Conservation (phyloP, 2,113 vertebrate species). For the Daboia siamensis region DNA sequence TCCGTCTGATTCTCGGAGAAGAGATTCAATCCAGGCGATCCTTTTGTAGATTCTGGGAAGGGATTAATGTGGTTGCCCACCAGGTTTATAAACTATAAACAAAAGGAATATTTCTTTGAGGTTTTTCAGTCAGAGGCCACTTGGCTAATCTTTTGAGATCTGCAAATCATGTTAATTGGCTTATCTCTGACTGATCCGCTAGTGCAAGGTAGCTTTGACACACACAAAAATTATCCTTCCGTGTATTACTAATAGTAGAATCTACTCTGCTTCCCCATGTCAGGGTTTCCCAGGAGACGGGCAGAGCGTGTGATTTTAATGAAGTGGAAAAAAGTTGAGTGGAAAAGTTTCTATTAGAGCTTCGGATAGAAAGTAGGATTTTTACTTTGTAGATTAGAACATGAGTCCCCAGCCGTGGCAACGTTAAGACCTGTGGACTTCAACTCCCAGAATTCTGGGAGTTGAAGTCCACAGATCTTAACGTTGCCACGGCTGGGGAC, state of each 20-base stretch:
- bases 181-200: conserved; percentile 56
- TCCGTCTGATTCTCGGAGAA: fast-evolving
- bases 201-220: conserved; percentile 57
- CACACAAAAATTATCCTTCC: conserved; percentile 61
- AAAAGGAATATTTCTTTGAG: conserved; percentile 30
- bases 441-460: no score
- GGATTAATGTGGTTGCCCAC: neutral
- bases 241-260: conserved; percentile 60
- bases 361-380: conserved; percentile 43
- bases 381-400: conserved; percentile 41
- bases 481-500: no score
- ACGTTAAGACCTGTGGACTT: no score
- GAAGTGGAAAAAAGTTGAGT: conserved; percentile 60
- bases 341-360: conserved; percentile 56
- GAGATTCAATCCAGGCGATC: conserved; percentile 3
- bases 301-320: conserved; percentile 66
- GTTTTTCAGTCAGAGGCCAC: conserved; percentile 36
- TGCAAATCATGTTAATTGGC: conserved; percentile 56
- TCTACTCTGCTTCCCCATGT: conserved; percentile 57
- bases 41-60: neutral
- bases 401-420: no score
- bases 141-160: conserved; percentile 55
- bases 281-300: conserved; percentile 66
- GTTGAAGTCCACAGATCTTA: no score
- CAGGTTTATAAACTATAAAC: neutral